Base-by-base conservation (phyloP, 2,888 invertebrate species). In the Limnephilus marmoratus region DNA sequence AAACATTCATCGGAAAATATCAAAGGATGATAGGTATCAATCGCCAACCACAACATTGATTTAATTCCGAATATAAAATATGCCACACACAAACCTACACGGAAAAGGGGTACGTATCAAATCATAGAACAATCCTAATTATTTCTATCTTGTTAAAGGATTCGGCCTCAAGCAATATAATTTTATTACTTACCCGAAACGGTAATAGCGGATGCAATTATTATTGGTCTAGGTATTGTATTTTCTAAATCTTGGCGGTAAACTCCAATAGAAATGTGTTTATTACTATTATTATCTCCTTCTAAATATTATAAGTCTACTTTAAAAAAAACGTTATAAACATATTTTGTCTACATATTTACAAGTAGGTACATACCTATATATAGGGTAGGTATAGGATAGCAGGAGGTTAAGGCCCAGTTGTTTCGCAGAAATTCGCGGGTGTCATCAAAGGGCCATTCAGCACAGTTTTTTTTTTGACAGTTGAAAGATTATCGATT, bases 131-230 rank as follows among this genome's bases (percentile, higher is more conserved):
- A 85, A 85, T 85, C 85, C 85, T 41, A 85, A 85, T 34, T 82
- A 82, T 86, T 49, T 86, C 53, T 29, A 53, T 18, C 88, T 89
- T 80, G 88, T 89, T 89, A 89, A 45, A 89, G 88, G 88, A 80
- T 80, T 37, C 80, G 45, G 80, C 80, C n/a, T 89, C 81, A 41
- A 89, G 88, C 88, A 89, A 89, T 89, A 89, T 45, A 81, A 41
- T 68, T 68, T 68, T 68, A 68, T 68, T 68, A 68, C 68, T 45
- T n/a, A 89, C 81, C 88, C 68, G 68, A 80, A 80, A 89, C 29
- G 45, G 41, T 86, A 86, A 86, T 68, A 68, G 41, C 88, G 88
- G 88, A 89, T 89, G 80, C 81, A 31, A 89, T 89, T 80, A 88
- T 68, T 34, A 85, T 85, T 85, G 41, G 88, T 89, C 31, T 87